Evolutionary conservation across 2,797 vertebrate species (phyloP), one percentile per base, ranked within the genome.

Genomic region (Uromys caudimaculatus): DNA sequence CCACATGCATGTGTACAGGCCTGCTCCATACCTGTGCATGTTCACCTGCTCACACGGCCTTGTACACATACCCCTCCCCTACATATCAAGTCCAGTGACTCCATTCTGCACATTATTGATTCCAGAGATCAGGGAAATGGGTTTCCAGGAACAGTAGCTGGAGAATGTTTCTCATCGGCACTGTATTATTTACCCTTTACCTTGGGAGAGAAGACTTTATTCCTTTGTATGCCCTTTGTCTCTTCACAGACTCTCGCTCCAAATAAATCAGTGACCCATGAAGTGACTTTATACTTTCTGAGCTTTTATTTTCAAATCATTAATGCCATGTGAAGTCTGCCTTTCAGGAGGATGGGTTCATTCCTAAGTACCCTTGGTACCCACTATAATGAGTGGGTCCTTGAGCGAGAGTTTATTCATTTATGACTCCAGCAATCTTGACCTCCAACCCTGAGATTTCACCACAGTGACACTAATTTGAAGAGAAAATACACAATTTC

Each of bases 31-130:
- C 9, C 2, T 19, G 14, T 19, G 41, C 52, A 35, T 24, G 12
- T 10, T 71, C 35, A 38, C 27, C 19, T 3, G 13, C 12, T 52
- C 35, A 10, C 19, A 52, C 23, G 60, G 17, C 11, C 32, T 2
- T 17, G 21, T 1, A n/a, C 52, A 56, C 35, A 58, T 29, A 38
- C 24, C 4, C 23, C 23, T 16, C 23, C 13, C 4, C 6, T 23
- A 11, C 35, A 71, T 50, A 73, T 56, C 35, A 56, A 38, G 23
- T 21, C 21, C 6, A 50, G 1, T 19, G 76, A 41, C 58, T 29
- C 81, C 90, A 64, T 73, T 96, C 94, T 89, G 50, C 32, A 85
- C 62, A 1, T 77, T 84, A 3, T 95, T 71, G 60, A 75, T 96
- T 67, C 81, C 38, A 86, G 41, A 41, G 73, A 41, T 7, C 16